Base-by-base conservation (phyloP, 2,113 vertebrate species). In the Podarcis raffonei region DNA sequence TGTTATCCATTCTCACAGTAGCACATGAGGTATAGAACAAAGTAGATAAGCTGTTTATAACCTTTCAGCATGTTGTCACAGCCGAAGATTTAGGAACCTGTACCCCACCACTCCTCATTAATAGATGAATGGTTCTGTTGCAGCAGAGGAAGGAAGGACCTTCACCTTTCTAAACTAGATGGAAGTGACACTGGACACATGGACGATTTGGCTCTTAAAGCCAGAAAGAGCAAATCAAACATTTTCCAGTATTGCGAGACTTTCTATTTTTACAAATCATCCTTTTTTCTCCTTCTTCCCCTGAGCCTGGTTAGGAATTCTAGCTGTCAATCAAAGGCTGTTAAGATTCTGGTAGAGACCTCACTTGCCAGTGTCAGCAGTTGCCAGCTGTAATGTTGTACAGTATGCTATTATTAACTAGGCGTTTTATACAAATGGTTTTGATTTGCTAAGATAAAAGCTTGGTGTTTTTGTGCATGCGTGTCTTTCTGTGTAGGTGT, bases 361-460 rank as follows among this genome's bases (percentile, higher is more conserved):
- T 87, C 91, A 71, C 35, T 90, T 87, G 37, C 13, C 91, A 42
- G 32, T 79, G 68, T 91, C 89, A 92, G 72, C 84, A 87, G 39
- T 74, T 87, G 75, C 83, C 62, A 88, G 87, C n/a, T 78, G 53
- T 65, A 83, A 18, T 87, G 90, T 93, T 25, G 16, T 30, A 69
- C 25, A 88, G 16, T 30, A 69, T 20, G 87, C 77, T 90, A 75
- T 94, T 48, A 42, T 59, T 80, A 92, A 62, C 59, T 62, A 88
- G 92, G 79, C 4, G 20, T 89, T 91, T 92, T 87, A 8, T 75
- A 22, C 85, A 37, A 89, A 86, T 93, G 62, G 2, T 83, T 91
- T 94, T 69, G 84, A 75, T 89, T 94, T 94, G 80, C 76, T 89
- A 65, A 87, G 77, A 59, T 32, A 83, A 76, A 62, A 76, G 72